Percentiles rank a stretch among this genome's conserved stretches.
These are phyloP conservation scores for Pavo muticus DNA, from an alignment of 2,113 vertebrate genomes.

Conservation along the genomic window DNA sequence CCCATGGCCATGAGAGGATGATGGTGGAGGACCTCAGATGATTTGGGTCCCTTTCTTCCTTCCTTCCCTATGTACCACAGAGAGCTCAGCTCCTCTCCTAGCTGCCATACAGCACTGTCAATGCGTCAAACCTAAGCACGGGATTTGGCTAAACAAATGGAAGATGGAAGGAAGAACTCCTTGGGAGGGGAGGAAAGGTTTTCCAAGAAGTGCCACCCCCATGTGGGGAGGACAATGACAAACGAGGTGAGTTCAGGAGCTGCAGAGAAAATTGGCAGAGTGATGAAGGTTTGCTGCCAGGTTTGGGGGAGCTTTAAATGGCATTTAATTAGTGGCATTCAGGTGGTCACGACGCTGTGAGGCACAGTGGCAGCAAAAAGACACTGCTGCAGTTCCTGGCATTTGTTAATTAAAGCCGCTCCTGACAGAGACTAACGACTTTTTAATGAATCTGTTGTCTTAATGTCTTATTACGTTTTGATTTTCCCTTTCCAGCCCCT, in stretches of 20 bases:
- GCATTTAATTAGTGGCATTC: conserved; percentile 70
- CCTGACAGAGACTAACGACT: conserved; percentile 67
- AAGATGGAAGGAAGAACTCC: background rate
- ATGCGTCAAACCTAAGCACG: no score
- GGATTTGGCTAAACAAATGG: rapidly evolving
- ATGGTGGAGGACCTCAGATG: background rate
- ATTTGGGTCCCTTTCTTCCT: no score
- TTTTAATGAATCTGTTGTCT: conserved; percentile 68
- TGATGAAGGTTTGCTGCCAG: conserved; percentile 39
- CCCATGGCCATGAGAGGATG: background rate
- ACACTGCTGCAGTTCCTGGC: conserved; percentile 27
- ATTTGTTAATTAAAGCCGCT: conserved; percentile 71
- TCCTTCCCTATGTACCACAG: background rate
- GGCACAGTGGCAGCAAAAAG: background rate
- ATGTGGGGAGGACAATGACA: conserved; percentile 39
- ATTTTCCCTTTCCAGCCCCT: background rate
- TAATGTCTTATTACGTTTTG: conserved; percentile 43
- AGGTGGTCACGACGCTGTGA: conserved; percentile 53
- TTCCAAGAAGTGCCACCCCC: background rate
- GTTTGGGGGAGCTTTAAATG: conserved; percentile 59
- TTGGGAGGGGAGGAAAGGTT: background rate
- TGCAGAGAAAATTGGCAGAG: conserved; percentile 44
- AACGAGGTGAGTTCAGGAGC: conserved; percentile 44
- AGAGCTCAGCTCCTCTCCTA: background rate
- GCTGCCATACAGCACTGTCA: background rate